Conservation (phyloP, 1,140 invertebrate species). For the Caerostris darwini region DNA sequence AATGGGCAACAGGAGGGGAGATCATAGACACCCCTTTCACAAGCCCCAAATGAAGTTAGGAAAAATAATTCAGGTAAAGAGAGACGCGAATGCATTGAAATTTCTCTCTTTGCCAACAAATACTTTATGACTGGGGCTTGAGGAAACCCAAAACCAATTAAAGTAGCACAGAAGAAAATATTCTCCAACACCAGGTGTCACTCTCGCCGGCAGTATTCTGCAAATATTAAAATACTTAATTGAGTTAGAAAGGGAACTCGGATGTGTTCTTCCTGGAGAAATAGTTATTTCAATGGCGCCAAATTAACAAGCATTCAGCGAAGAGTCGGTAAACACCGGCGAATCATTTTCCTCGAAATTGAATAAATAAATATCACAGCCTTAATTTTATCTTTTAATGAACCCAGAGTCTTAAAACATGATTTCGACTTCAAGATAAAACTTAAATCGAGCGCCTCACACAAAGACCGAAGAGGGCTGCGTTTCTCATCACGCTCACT, state of each 20-base stretch:
- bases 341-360: neutral
- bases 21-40: constrained; percentile 11
- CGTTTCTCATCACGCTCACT: neutral
- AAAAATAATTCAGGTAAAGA: neutral
- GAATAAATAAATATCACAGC: neutral
- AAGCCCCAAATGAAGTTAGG: neutral
- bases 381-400: constrained; percentile 17
- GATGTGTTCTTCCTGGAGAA: neutral
- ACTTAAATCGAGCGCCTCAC: neutral
- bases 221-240: constrained; percentile 65
- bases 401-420: neutral
- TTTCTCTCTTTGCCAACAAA: neutral
- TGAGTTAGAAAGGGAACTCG: constrained; percentile 41
- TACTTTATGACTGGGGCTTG: neutral
- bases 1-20: neutral
- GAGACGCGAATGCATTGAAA: neutral
- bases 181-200: constrained; percentile 5
- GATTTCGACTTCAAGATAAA: neutral
- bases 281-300: constrained; percentile 28
- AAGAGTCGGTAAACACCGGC: neutral
- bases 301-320: constrained; percentile 53
- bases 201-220: constrained; percentile 17
- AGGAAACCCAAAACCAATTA: constrained; percentile 35
- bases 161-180: constrained; percentile 29
- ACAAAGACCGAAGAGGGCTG: neutral